phyloP scores from a whole-genome alignment of 2,888 invertebrate species.

The Xestoiulus laeticollis region DNA sequence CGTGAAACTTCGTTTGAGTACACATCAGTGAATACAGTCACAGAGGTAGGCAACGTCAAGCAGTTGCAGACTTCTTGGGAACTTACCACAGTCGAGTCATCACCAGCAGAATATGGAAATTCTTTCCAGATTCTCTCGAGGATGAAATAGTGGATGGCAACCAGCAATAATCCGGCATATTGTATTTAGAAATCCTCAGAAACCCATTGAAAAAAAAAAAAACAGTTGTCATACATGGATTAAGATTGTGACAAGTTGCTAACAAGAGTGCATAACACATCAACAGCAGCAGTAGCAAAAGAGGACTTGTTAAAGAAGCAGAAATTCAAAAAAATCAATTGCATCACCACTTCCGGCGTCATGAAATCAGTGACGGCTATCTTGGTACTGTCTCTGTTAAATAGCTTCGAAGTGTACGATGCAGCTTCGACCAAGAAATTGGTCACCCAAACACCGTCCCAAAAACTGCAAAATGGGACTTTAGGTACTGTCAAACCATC shows the following conservation, averaged over 20 bases:
- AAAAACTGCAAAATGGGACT: not conserved
- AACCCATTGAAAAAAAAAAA: not conserved
- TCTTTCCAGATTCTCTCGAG: not conserved
- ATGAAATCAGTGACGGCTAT: constrained; percentile 15
- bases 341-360: not conserved
- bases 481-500: not conserved
- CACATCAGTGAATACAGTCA: constrained; percentile 29
- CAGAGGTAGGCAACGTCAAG: not conserved
- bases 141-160: not conserved
- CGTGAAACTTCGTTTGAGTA: not conserved
- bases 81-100: not conserved
- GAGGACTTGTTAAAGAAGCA: not conserved
- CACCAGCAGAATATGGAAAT: not conserved
- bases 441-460: not conserved
- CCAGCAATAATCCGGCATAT: not conserved
- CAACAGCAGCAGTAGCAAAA: not conserved
- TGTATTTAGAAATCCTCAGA: not conserved
- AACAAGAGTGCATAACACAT: not conserved
- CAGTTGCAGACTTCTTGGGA: not conserved
- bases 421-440: not conserved
- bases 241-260: not conserved
- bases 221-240: constrained; percentile 14
- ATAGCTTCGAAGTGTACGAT: not conserved
- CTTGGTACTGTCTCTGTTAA: not conserved
- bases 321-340: not conserved